Evolutionary conservation across 1,140 invertebrate species (phyloP).

Genomic region (Mizuhopecten yessoensis): DNA sequence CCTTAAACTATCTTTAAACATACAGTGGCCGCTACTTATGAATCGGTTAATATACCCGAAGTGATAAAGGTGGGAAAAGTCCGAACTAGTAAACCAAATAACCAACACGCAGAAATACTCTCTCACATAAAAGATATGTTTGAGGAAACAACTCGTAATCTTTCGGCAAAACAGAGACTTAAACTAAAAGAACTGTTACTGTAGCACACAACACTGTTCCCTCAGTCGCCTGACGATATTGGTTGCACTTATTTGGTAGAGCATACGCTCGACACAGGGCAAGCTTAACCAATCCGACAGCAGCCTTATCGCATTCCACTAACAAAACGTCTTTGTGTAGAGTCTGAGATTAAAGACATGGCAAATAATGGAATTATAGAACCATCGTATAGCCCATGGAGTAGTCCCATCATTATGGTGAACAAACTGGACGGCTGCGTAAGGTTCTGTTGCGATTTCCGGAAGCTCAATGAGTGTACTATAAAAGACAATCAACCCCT

Average conservation of each 20-base stretch:
- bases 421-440: no score
- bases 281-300: conserved; percentile 19
- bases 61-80: no score
- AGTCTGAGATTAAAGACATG: conserved; percentile 36
- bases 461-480: conserved; percentile 60
- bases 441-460: conserved; percentile 85
- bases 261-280: conserved; percentile 47
- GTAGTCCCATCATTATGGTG: no score
- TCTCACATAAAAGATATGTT: no score
- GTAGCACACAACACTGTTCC: background rate
- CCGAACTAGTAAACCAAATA: no score
- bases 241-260: conserved; percentile 3
- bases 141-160: no score
- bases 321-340: no score
- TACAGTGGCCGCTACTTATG: no score
- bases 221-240: background rate
- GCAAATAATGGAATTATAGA: conserved; percentile 61
- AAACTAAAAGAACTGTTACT: conserved; percentile 32
- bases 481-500: conserved; percentile 52
- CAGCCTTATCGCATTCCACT: conserved; percentile 23
- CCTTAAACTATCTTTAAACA: no score
- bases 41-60: no score
- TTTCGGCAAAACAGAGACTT: background rate
- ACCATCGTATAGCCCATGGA: conserved; percentile 85
- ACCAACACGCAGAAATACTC: no score